Conservation (phyloP, 2,797 vertebrate species). For the Microtus obscurus region DNA sequence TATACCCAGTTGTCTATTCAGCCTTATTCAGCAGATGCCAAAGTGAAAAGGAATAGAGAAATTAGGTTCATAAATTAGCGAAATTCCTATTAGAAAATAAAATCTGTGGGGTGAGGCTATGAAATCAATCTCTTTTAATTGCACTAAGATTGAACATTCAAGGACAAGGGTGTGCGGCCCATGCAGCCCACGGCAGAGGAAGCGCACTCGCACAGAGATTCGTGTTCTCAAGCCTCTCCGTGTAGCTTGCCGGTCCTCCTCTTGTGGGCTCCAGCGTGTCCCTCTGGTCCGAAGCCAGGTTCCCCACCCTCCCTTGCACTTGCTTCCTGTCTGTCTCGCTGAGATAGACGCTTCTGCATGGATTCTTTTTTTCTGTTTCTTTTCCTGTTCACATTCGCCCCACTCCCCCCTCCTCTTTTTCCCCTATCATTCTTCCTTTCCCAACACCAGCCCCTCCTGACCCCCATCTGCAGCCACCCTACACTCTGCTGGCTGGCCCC, state of each 20-base stretch:
- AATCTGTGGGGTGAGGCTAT: not conserved
- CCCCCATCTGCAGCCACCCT: not conserved
- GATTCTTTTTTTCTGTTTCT: not conserved
- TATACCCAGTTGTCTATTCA: not conserved
- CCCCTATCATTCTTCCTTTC: not conserved
- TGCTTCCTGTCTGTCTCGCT: not conserved
- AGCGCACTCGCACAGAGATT: not conserved
- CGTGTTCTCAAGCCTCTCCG: not conserved
- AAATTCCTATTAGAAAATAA: not conserved
- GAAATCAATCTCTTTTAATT: not conserved
- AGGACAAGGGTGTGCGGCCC: not conserved
- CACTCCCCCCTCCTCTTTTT: not conserved
- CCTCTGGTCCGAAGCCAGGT: not conserved
- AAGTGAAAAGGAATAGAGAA: not conserved
- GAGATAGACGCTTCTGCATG: not conserved
- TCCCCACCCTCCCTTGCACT: too few relatives aligned
- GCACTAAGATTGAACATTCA: not conserved
- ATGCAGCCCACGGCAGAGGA: not conserved
- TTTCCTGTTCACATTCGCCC: not conserved
- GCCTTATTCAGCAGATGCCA: slow-evolving; percentile 4
- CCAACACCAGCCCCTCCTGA: not conserved
- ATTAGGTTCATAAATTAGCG: not conserved
- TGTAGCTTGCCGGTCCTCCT: not conserved
- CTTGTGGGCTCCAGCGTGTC: too few relatives aligned
- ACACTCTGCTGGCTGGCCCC: too few relatives aligned